Evolutionary conservation across 2,113 vertebrate genomes (phyloP).

Genomic region (Pollachius pollachius): DNA sequence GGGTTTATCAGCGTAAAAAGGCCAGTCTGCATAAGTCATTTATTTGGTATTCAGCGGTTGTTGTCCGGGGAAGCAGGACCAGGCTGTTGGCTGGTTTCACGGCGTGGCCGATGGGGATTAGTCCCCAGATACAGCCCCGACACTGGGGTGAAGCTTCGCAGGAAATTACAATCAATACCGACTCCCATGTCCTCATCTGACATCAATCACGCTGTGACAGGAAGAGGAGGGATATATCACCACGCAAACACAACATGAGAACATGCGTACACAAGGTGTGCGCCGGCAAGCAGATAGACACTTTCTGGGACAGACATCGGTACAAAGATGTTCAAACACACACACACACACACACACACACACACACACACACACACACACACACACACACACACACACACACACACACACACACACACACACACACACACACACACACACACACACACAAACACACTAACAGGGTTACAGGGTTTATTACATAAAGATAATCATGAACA

Average conservation of each 20-base stretch:
- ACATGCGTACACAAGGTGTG: not conserved
- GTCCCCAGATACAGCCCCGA: slow-evolving; percentile 62
- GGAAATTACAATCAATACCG: slow-evolving; percentile 75
- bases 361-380: too few species aligned
- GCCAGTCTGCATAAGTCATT: slow-evolving; percentile 50
- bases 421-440: too few species aligned
- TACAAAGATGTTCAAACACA: not conserved
- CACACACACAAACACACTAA: too few species aligned
- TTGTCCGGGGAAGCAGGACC: slow-evolving; percentile 46
- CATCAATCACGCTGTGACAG: slow-evolving; percentile 48
- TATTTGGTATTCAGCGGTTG: slow-evolving; percentile 52
- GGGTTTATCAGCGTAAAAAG: slow-evolving; percentile 46
- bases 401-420: too few species aligned
- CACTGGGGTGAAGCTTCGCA: slow-evolving; percentile 57
- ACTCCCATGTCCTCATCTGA: slow-evolving; percentile 63
- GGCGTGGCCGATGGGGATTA: slow-evolving; percentile 62
- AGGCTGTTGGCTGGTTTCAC: slow-evolving; percentile 35
- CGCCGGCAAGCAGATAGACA: not conserved
- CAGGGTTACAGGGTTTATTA: too few species aligned
- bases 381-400: too few species aligned
- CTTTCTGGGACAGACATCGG: too few species aligned
- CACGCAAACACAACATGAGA: not conserved
- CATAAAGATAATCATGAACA: too few species aligned
- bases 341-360: too few species aligned
- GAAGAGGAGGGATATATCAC: not conserved